Evolutionary conservation across 1,140 invertebrate species (phyloP).

Genomic region (Polypedilum vanderplanki): DNA sequence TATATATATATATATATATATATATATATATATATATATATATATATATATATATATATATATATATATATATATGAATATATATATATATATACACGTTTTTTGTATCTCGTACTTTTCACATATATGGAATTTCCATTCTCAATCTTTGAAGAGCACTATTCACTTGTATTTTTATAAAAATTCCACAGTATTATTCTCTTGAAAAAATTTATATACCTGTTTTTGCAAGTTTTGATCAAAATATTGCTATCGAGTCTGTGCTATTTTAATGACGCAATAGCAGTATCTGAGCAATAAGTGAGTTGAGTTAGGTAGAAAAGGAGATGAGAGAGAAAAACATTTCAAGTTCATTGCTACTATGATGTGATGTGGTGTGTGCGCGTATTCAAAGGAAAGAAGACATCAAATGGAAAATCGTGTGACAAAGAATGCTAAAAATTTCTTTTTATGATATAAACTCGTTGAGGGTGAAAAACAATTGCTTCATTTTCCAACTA

Average conservation of each 20-base stretch:
- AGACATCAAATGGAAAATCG: not conserved
- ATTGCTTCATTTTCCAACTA: too few species aligned
- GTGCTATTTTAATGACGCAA: not conserved
- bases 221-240: not conserved
- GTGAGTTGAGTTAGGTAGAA: too few species aligned
- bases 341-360: slow-evolving; percentile 17
- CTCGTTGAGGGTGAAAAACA: too few species aligned
- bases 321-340: not conserved
- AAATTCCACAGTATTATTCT: not conserved
- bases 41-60: too few species aligned
- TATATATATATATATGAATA: too few species aligned
- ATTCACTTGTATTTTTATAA: not conserved
- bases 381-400: not conserved
- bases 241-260: not conserved
- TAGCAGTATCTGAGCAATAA: too few species aligned
- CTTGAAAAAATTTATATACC: not conserved
- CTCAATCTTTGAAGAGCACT: not conserved
- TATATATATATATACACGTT: too few species aligned
- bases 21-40: too few species aligned
- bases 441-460: not conserved
- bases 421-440: slow-evolving; percentile 2
- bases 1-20: too few species aligned
- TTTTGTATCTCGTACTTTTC: too few species aligned
- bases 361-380: not conserved
- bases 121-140: not conserved